These are phyloP conservation scores for Trachelipus rathkii DNA, from an alignment of 1,140 invertebrate species.

Conservation along the genomic window DNA sequence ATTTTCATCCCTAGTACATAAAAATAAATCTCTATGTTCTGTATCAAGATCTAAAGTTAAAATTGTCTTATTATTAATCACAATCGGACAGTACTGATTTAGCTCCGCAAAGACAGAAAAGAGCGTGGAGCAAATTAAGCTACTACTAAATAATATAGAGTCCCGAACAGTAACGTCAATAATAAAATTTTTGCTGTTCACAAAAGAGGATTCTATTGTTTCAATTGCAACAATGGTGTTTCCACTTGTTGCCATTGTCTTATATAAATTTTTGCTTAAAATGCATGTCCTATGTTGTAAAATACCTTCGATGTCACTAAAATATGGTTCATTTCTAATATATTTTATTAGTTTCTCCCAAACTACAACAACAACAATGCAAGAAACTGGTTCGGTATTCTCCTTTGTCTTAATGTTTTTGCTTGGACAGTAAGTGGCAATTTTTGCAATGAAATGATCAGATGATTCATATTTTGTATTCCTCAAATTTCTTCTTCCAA, in stretches of 20 bases:
- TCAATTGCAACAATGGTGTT: conserved; percentile 27
- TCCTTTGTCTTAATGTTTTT: too few relatives aligned
- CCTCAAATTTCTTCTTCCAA: conserved; percentile 21
- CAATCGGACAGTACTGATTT: conserved; percentile 14
- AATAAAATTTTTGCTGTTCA: conserved; percentile 12
- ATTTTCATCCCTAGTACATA: background rate
- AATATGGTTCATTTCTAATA: background rate
- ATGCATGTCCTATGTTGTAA: conserved; percentile 24
- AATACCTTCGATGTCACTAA: conserved; percentile 11
- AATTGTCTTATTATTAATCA: conserved; percentile 31
- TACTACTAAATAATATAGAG: background rate
- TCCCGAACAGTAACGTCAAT: conserved; percentile 13
- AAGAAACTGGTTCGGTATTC: background rate
- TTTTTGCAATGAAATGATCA: background rate
- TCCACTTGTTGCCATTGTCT: conserved; percentile 19
- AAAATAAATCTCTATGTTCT: conserved; percentile 19
- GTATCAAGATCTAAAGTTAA: conserved; percentile 18
- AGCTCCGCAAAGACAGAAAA: conserved; percentile 20
- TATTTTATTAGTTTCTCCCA: conserved; percentile 31
- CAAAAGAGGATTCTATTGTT: background rate
- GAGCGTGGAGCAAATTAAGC: background rate
- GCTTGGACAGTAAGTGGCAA: background rate
- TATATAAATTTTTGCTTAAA: conserved; percentile 18
- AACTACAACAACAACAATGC: conserved; percentile 26
- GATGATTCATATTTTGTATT: conserved; percentile 1